Percentiles rank a stretch among this genome's conserved stretches.
Evolutionary conservation across 2,797 vertebrate species (phyloP).

Genomic region (Acropternis orthonyx): DNA sequence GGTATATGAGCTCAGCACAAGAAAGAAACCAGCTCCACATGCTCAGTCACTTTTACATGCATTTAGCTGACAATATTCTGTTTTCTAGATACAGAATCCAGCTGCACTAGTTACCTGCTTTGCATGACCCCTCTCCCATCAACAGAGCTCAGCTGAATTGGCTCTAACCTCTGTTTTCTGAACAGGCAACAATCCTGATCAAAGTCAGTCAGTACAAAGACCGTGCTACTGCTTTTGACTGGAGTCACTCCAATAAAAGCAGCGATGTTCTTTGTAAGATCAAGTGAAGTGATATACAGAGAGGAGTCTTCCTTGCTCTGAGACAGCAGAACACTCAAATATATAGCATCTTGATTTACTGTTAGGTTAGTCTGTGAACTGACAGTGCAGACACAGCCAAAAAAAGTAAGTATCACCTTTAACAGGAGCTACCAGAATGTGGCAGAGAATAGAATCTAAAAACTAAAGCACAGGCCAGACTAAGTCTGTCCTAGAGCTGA

Average conservation of each 20-base stretch:
- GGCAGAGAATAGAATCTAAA: neutral
- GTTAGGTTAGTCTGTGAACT: neutral
- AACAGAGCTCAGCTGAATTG: neutral
- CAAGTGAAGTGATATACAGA: neutral
- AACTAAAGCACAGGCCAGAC: neutral
- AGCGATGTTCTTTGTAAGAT: neutral
- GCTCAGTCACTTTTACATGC: neutral
- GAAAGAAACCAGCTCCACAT: neutral
- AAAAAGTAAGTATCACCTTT: neutral
- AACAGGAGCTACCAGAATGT: neutral
- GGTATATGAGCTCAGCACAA: neutral
- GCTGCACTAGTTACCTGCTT: neutral
- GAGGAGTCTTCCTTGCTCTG: neutral
- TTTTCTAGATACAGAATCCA: neutral
- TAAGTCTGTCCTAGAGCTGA: neutral
- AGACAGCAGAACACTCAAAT: neutral
- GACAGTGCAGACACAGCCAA: neutral
- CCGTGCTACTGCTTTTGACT: neutral
- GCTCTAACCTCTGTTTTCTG: neutral
- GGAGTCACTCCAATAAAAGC: neutral
- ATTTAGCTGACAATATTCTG: neutral
- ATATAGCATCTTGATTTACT: neutral
- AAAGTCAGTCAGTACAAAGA: neutral
- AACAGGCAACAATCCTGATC: neutral
- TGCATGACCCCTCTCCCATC: neutral